Conservation (phyloP, 2,113 vertebrate species). For the Cervus canadensis region DNA sequence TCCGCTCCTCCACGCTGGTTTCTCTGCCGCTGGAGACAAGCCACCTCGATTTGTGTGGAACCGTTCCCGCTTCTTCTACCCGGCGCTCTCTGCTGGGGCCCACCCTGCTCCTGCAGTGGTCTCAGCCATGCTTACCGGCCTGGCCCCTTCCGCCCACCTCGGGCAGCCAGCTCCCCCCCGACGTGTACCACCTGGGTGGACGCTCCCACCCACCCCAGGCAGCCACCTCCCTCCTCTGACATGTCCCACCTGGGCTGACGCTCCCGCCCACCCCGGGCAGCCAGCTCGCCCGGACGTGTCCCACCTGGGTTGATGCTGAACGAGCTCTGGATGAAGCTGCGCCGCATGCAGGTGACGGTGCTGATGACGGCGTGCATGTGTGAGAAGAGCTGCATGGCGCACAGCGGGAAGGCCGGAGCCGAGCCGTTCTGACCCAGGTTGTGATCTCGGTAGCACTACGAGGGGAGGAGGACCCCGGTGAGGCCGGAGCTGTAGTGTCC, state of each 20-base stretch:
- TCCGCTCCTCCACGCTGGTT: neutral
- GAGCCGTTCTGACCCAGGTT: slow-evolving; percentile 82
- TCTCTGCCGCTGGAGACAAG: neutral
- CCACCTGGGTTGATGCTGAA: slow-evolving; percentile 93
- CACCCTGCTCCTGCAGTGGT: no score
- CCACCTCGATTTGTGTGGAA: neutral
- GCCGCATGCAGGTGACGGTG: slow-evolving; percentile 94
- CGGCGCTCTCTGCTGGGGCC: neutral
- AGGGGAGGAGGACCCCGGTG: neutral
- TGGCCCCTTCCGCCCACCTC: fast-evolving
- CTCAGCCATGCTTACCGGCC: neutral
- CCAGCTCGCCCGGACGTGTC: neutral
- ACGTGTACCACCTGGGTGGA: slow-evolving; percentile 80
- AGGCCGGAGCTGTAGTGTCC: neutral
- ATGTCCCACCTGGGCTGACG: no score
- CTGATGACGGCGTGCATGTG: slow-evolving; percentile 93
- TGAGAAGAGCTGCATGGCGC: slow-evolving; percentile 94
- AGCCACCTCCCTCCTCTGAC: no score
- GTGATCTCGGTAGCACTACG: slow-evolving; percentile 89
- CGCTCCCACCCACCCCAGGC: no score
- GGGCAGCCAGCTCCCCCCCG: fast-evolving
- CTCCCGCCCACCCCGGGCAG: neutral
- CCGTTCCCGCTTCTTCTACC: neutral
- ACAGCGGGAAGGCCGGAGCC: slow-evolving; percentile 86
- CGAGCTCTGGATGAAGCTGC: slow-evolving; percentile 86